Evolutionary conservation across 2,113 vertebrate genomes (phyloP).

Genomic region (Calypte anna): DNA sequence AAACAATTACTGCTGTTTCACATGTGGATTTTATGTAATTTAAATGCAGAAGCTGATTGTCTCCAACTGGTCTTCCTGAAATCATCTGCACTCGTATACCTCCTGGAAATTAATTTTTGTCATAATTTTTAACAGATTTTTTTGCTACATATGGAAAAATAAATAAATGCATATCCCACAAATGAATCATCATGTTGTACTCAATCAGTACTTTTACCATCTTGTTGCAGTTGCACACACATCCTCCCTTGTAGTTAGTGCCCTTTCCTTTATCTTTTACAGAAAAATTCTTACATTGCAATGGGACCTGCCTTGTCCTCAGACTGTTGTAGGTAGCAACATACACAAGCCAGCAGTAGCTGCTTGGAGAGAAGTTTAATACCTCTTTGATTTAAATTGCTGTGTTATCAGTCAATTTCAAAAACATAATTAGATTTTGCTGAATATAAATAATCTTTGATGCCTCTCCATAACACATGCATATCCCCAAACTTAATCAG

Average conservation of each 20-base stretch:
- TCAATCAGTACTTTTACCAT: background rate
- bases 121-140: background rate
- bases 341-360: background rate
- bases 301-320: background rate
- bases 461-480: background rate
- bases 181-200: background rate
- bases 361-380: background rate
- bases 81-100: background rate
- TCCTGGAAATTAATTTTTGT: background rate
- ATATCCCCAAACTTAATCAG: background rate
- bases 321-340: background rate
- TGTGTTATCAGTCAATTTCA: background rate
- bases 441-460: background rate
- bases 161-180: background rate
- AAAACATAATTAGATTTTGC: constrained; percentile 8
- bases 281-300: background rate
- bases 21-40: background rate
- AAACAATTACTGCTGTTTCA: background rate
- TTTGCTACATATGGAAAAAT: background rate
- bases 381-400: background rate
- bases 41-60: background rate
- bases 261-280: background rate
- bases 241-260: rapidly evolving
- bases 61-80: background rate
- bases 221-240: background rate